Evolutionary conservation across 2,113 vertebrate genomes (phyloP), one percentile per base, ranked within the genome.

Genomic region (Cyanoramphus novaezelandiae): DNA sequence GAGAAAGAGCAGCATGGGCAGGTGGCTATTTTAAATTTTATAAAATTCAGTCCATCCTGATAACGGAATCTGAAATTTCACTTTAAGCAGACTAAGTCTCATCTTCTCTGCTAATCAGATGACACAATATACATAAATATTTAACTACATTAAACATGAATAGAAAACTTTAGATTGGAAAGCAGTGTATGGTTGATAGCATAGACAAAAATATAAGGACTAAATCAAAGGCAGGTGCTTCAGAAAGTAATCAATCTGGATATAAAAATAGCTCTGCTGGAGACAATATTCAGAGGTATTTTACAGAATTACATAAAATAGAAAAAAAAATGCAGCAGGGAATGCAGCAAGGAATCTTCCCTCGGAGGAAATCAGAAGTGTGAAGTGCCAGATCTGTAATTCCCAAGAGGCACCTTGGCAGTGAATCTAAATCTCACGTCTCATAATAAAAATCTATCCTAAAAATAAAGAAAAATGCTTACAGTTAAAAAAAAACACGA

Each of bases 41-140:
- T n/a, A 94, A 88, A 83, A 95, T 60, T 52, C 50, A 63, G 77
- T 86, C 87, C 59, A 80, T 96, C 86, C 69, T 75, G 59, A 24
- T 52, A 62, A 43, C 8, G 18, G 8, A 87, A 92, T 80, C 88
- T 93, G 82, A 88, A 96, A 68, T 88, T 95, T 93, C 18, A 49
- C 67, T 93, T 91, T 62, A 91, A 60, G 39, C 60, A 64, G 60
- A 59, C 46, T 57, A 60, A 84, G 84, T 44, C 25, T 71, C 70
- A 27, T 79, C 47, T 81, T 79, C 33, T 76, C 37, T 91, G 41
- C 86, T 65, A 82, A 20, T 93, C 81, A 67, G 80, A 68, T 17
- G 20, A 28, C 57, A 31, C n/a, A 72, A 57, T 83, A 21, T 43
- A 23, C 25, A 69, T 62, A 76, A 94, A 69, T 83, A 24, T 64